Evolutionary conservation across 2,113 vertebrate species (phyloP).

Genomic region (Tachuris rubrigastra): DNA sequence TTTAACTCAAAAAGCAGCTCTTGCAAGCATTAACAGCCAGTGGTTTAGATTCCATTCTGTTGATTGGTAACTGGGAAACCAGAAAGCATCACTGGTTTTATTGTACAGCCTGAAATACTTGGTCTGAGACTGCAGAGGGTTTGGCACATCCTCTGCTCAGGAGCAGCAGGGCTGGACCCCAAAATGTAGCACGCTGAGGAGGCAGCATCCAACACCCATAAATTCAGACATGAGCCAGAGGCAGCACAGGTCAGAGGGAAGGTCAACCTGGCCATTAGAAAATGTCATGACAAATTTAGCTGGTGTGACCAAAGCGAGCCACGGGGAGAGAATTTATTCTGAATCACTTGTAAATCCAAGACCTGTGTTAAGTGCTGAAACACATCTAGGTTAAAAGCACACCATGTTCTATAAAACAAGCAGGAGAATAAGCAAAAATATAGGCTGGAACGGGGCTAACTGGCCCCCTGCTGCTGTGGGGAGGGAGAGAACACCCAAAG

Average conservation of each 20-base stretch:
- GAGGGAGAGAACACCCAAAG: not conserved
- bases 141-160: not conserved
- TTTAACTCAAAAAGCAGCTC: not conserved
- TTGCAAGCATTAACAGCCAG: not conserved
- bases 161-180: not conserved
- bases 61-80: not conserved
- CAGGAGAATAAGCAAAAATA: no score
- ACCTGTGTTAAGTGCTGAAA: not conserved
- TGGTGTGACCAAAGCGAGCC: not conserved
- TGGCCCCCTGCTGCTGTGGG: not conserved
- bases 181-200: not conserved
- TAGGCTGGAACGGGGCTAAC: not conserved
- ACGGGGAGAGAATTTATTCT: not conserved
- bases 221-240: fast-evolving
- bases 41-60: not conserved
- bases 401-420: not conserved
- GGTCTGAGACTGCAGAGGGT: not conserved
- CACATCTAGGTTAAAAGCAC: not conserved
- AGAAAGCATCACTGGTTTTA: not conserved
- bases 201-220: not conserved
- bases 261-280: not conserved
- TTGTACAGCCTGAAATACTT: not conserved
- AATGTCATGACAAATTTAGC: fast-evolving
- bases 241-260: not conserved
- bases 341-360: no score